Percentiles rank a stretch among this genome's conserved stretches.
These are phyloP conservation scores for Phorcus lineatus DNA, from an alignment of 2,888 invertebrate species.

Conservation along the genomic window DNA sequence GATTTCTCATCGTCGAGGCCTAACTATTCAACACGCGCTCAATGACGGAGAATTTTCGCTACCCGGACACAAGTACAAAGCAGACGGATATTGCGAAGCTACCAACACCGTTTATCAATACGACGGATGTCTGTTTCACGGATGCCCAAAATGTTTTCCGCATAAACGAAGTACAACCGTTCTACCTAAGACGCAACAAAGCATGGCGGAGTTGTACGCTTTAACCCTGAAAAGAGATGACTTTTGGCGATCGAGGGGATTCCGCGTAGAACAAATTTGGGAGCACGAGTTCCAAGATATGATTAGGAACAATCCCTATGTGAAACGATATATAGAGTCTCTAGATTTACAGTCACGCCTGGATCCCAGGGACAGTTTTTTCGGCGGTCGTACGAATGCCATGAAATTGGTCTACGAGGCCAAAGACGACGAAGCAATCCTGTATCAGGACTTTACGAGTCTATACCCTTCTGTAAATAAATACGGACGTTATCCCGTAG, in stretches of 20 bases:
- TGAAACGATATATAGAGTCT: background rate
- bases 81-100: background rate
- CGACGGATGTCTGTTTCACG: background rate
- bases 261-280: slow-evolving; percentile 45
- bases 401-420: slow-evolving; percentile 46
- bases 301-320: background rate
- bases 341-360: slow-evolving; percentile 28
- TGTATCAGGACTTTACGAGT: slow-evolving; percentile 46
- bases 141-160: background rate
- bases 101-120: background rate
- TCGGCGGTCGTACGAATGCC: slow-evolving; percentile 56
- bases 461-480: background rate
- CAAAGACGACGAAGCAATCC: slow-evolving; percentile 41
- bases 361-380: slow-evolving; percentile 55
- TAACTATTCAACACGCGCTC: background rate
- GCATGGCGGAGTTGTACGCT: slow-evolving; percentile 27
- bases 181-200: background rate
- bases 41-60: background rate
- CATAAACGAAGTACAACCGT: background rate
- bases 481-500: background rate
- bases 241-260: slow-evolving; percentile 31
- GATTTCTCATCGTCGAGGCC: background rate
- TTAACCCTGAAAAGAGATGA: slow-evolving; percentile 26
- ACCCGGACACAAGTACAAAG: background rate
- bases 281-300: slow-evolving; percentile 46